Conservation (phyloP, 1,140 invertebrate species). For the Heliconius melpomene region DNA sequence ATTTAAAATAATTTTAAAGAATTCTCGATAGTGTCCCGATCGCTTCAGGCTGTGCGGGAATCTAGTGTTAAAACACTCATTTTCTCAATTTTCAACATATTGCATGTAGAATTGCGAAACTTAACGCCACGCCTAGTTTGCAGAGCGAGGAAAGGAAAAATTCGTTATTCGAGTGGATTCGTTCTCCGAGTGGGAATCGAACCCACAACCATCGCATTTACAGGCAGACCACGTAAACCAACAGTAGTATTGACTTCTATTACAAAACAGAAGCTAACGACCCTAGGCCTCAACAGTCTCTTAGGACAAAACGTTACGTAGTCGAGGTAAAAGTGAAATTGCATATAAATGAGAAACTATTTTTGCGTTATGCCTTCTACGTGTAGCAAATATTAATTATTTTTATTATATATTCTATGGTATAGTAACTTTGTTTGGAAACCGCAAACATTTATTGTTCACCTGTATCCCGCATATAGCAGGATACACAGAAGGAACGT, state of each 20-base stretch:
- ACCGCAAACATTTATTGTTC: not conserved
- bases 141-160: not conserved
- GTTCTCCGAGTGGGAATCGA: not conserved
- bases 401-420: not conserved
- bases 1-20: too few species aligned
- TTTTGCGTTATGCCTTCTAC: slow-evolving; percentile 17
- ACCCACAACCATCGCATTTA: not conserved
- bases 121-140: not conserved
- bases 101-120: not conserved
- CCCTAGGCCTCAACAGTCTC: not conserved
- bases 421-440: not conserved
- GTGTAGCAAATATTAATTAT: slow-evolving; percentile 17
- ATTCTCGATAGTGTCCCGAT: not conserved
- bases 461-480: too few species aligned
- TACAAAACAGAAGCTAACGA: not conserved
- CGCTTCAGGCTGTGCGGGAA: not conserved
- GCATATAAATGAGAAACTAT: slow-evolving; percentile 13
- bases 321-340: slow-evolving; percentile 28
- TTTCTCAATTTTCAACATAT: not conserved
- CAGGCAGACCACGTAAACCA: not conserved
- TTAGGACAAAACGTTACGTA: slow-evolving; percentile 18
- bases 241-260: not conserved
- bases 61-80: not conserved
- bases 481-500: too few species aligned
- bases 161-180: not conserved